These are phyloP conservation scores for Odontocolon sp. DNA, from an alignment of 2,888 invertebrate genomes.

Conservation along the genomic window DNA sequence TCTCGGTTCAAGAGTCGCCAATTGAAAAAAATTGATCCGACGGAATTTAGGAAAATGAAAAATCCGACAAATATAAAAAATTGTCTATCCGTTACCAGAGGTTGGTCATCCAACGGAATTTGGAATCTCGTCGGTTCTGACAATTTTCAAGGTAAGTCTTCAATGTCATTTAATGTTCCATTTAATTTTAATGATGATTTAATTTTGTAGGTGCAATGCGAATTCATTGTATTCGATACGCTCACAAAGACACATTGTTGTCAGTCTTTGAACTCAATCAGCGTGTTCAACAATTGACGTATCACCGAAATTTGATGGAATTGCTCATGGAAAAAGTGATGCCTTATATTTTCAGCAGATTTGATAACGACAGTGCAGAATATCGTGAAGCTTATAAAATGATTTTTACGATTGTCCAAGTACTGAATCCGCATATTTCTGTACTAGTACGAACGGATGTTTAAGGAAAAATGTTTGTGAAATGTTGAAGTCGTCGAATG, in stretches of 20 bases:
- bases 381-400: conserved; percentile 72
- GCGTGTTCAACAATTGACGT: conserved; percentile 70
- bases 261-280: conserved; percentile 68
- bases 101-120: conserved; percentile 70
- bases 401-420: conserved; percentile 71
- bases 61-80: not conserved
- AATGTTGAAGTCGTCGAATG: too few relatives aligned
- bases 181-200: conserved; percentile 10
- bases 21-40: conserved; percentile 52
- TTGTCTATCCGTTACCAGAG: conserved; percentile 1
- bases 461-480: conserved; percentile 49
- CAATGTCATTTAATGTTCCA: not conserved
- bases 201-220: conserved; percentile 66
- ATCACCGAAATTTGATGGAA: conserved; percentile 67
- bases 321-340: conserved; percentile 66
- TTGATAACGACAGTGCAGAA: conserved; percentile 64
- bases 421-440: conserved; percentile 72
- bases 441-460: conserved; percentile 71
- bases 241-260: conserved; percentile 68
- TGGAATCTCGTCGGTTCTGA: conserved; percentile 70
- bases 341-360: conserved; percentile 62
- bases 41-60: conserved; percentile 45
- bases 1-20: conserved; percentile 44
- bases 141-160: conserved; percentile 68
- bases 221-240: conserved; percentile 68